Evolutionary conservation across 2,888 invertebrate genomes (phyloP), one percentile per base, ranked within the genome.

Genomic region (Aphodius sticticus): DNA sequence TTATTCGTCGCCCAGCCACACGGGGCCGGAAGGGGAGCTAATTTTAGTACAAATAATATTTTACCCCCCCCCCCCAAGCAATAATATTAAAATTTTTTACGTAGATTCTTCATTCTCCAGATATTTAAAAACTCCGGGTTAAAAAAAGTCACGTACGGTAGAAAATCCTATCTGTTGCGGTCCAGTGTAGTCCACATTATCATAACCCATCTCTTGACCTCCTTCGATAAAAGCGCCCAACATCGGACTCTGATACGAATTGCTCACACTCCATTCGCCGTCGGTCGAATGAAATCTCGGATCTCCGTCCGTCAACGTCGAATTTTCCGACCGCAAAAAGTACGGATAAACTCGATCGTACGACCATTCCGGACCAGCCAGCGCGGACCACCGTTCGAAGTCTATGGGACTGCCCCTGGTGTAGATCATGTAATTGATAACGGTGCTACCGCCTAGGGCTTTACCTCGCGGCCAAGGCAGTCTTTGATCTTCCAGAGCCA

Each of bases 301-400:
- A 70, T 87, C 84, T 87, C 86, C 79, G 5, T 82, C 77, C 84
- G 87, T 86, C 82, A 83, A 80, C 16, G 16, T 15, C 85, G 87
- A 86, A 82, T 88, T 87, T 83, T 91, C 91, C 0, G 89, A 89
- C 83, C 90, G 90, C 14, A 86, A 80, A 81, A 92, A 93, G 82
- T 91, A 91, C 0, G 89, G 89, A 0, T 91, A 84, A 0, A 91
- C 87, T 12, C 90, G 88, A 0, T 86, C 80, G 84, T 89, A 91
- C 7, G 89, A 91, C 96, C 96, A 96, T 71, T 95, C 95, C 5
- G 90, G 89, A 85, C 95, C 95, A 2, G 95, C 96, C 16, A 91
- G 90, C 0, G 89, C 90, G 0, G 92, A 93, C 93, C 95, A 95
- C 76, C 90, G 87, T 84, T 95, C 92, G 89, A 93, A 95, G 88